Percentiles rank a stretch among this genome's conserved stretches.
Conservation (phyloP, 2,888 invertebrate species). For the Timandra comae region DNA sequence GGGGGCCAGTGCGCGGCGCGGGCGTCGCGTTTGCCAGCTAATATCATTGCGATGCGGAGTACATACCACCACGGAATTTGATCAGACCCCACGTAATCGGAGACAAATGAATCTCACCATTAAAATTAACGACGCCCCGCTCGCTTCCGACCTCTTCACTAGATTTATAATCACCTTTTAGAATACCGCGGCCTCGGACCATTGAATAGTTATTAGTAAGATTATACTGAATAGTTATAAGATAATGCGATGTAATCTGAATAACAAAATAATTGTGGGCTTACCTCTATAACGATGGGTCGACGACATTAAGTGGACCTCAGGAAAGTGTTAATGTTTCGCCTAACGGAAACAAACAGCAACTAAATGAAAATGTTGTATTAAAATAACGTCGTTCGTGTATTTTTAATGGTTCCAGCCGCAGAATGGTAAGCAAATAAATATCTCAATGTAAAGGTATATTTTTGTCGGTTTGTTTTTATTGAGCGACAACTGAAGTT, state of each 20-base stretch:
- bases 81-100: constrained; percentile 60
- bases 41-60: constrained; percentile 43
- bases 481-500: too few relatives aligned
- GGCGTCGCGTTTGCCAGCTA: constrained; percentile 31
- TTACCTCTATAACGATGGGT: constrained; percentile 24
- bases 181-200: constrained; percentile 42
- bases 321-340: constrained; percentile 21
- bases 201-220: constrained; percentile 44
- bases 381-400: constrained; percentile 10
- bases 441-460: too few relatives aligned
- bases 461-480: too few relatives aligned
- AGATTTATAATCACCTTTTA: constrained; percentile 64
- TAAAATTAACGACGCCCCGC: constrained; percentile 59
- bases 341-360: constrained; percentile 17
- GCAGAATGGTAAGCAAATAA: too few relatives aligned
- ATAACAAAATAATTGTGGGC: constrained; percentile 34
- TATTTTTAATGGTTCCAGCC: too few relatives aligned
- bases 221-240: constrained; percentile 37
- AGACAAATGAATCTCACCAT: constrained; percentile 66
- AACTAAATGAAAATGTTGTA: constrained; percentile 16
- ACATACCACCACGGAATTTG: constrained; percentile 49
- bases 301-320: constrained; percentile 17
- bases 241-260: constrained; percentile 38
- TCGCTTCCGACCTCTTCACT: constrained; percentile 59
- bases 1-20: constrained; percentile 31